Conservation (phyloP, 2,113 vertebrate genomes). For the Chionis minor region DNA sequence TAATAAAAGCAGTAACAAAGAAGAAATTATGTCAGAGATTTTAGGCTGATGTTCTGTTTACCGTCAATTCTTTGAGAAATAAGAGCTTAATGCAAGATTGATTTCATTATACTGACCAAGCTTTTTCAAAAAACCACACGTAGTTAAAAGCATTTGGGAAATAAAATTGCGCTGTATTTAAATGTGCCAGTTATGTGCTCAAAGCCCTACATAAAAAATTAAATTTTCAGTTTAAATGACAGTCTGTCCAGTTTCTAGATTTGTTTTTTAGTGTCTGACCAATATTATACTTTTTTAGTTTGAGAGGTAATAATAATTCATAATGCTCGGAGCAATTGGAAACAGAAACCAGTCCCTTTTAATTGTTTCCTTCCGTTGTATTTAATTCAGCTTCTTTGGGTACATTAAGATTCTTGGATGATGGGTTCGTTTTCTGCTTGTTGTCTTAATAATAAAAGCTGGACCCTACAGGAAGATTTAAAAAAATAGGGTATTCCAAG, state of each 20-base stretch:
- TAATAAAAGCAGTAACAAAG: slow-evolving; percentile 53
- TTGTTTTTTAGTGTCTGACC: slow-evolving; percentile 33
- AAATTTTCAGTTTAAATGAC: slow-evolving; percentile 32
- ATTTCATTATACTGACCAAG: slow-evolving; percentile 58
- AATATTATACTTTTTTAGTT: slow-evolving; percentile 2
- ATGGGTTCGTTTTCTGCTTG: slow-evolving; percentile 44
- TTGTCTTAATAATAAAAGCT: slow-evolving; percentile 33
- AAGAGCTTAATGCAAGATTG: slow-evolving; percentile 59
- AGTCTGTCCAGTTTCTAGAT: slow-evolving; percentile 11
- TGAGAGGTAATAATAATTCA: slow-evolving; percentile 53
- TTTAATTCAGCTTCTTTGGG: slow-evolving; percentile 54
- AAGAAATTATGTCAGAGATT: slow-evolving; percentile 57
- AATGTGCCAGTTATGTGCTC: slow-evolving; percentile 48
- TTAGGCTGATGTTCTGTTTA: slow-evolving; percentile 47
- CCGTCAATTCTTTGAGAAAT: slow-evolving; percentile 33
- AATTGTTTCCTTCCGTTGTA: slow-evolving; percentile 71
- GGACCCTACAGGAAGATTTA: slow-evolving; percentile 7
- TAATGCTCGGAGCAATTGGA: slow-evolving; percentile 39
- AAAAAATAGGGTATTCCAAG: neutral
- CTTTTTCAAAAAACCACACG: slow-evolving; percentile 49
- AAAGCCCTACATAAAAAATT: slow-evolving; percentile 24
- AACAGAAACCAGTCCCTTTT: slow-evolving; percentile 56
- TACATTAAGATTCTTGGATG: slow-evolving; percentile 49
- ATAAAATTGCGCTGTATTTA: slow-evolving; percentile 40
- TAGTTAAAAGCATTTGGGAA: slow-evolving; percentile 64